phyloP scores from a whole-genome alignment of 2,113 vertebrate species.

The Myotis brandtii region DNA sequence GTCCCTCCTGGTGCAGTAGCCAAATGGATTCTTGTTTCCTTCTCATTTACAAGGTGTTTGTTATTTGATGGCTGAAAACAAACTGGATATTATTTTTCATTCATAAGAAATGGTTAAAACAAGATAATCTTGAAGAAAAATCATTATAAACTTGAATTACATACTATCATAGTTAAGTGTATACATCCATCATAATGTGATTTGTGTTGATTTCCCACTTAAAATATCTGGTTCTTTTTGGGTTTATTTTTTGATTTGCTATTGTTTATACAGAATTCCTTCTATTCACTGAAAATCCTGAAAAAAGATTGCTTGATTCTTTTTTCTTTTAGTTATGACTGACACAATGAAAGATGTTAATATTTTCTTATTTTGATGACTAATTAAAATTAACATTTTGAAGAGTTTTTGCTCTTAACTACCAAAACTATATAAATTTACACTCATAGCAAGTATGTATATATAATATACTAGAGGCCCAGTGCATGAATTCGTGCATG shows the following conservation, averaged over 20 bases:
- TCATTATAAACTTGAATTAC: conserved; percentile 19
- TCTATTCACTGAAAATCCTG: neutral
- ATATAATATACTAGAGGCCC: neutral
- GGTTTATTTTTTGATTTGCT: conserved; percentile 55
- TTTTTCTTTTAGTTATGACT: neutral
- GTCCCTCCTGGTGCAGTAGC: conserved; percentile 49
- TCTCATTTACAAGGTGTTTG: conserved; percentile 34
- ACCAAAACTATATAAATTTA: neutral
- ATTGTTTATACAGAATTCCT: conserved; percentile 34
- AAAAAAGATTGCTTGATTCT: conserved; percentile 35
- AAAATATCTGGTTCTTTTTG: conserved; percentile 38
- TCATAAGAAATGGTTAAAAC: conserved; percentile 37
- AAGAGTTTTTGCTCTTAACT: neutral
- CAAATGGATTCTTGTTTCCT: conserved; percentile 66
- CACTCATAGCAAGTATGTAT: neutral
- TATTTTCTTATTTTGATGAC: neutral
- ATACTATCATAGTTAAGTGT: conserved; percentile 24
- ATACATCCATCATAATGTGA: conserved; percentile 6
- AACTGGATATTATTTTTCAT: conserved; percentile 30
- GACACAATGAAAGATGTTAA: neutral
- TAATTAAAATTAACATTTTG: conserved; percentile 30
- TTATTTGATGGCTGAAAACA: conserved; percentile 61
- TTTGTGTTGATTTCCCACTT: conserved; percentile 65
- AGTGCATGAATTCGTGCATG: too few species aligned
- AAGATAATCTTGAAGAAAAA: conserved; percentile 57